These are phyloP conservation scores for Chionoecetes opilio DNA, from an alignment of 1,140 invertebrate genomes.

Conservation along the genomic window DNA sequence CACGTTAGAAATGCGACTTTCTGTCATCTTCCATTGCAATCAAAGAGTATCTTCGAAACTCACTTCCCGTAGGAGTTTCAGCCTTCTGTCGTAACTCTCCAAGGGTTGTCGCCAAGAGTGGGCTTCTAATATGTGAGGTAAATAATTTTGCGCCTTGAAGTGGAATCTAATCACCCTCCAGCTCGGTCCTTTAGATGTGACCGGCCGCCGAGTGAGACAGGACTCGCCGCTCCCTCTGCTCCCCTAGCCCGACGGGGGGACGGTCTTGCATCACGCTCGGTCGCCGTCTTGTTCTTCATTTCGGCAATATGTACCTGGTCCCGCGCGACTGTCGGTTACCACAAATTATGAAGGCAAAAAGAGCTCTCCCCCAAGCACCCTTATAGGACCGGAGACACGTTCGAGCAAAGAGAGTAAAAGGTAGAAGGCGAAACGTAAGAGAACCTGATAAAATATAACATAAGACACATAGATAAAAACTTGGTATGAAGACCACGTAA, in stretches of 20 bases:
- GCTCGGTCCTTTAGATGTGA: slow-evolving; percentile 18
- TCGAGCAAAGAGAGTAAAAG: neutral
- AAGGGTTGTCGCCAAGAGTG: neutral
- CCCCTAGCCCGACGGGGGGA: neutral
- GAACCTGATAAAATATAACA: neutral
- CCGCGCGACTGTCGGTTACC: slow-evolving; percentile 30
- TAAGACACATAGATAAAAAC: neutral
- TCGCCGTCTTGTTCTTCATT: slow-evolving; percentile 51
- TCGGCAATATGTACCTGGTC: slow-evolving; percentile 29
- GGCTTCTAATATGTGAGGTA: neutral
- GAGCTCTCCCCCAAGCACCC: slow-evolving; percentile 38
- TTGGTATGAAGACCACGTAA: neutral
- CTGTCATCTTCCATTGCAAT: slow-evolving; percentile 57
- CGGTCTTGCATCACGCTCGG: slow-evolving; percentile 14
- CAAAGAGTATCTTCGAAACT: neutral
- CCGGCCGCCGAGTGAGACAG: neutral
- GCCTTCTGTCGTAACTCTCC: neutral
- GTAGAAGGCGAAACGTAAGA: neutral
- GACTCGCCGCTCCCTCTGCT: neutral
- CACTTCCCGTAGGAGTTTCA: neutral
- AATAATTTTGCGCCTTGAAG: neutral
- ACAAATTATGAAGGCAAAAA: slow-evolving; percentile 60
- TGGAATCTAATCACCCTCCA: slow-evolving; percentile 18
- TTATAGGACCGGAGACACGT: neutral
- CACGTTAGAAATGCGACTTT: neutral